Base-by-base conservation (phyloP, 2,888 invertebrate species). In the Enchytraeus crypticus region DNA sequence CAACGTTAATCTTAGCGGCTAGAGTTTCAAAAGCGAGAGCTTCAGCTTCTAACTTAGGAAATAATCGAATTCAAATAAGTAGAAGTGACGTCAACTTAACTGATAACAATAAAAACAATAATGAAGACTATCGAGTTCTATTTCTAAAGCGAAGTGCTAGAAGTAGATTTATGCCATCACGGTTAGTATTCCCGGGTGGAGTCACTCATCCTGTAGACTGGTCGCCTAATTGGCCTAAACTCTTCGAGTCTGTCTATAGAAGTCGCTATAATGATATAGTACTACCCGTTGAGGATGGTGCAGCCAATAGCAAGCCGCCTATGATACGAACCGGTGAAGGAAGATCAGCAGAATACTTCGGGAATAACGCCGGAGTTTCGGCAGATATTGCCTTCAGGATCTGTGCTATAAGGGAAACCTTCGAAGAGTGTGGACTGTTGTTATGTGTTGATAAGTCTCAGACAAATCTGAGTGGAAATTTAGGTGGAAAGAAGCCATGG, bases 161-260 rank as follows among this genome's bases (percentile, higher is more conserved):
- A 65, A 86, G 87, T 57, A 84, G 85, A 2, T 86, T 85, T 77
- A 85, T 89, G 83, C 87, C 90, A n/a, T 87, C 86, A 73, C 82
- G 85, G 65, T 85, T 86, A 73, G 92, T 91, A 47, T 93, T 92
- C 80, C 92, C 93, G 38, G 93, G 93, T n/a, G 93, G 92, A 59
- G 83, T 84, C 57, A 80, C 84, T 55, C 30, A 34, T n/a, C 45
- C 51, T 14, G 59, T 43, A 1, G 64, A 64, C 45, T 49, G 49
- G 29, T 38, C 53, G 4, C 26, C 34, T 32, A 21, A 21, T 5
- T 63, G 63, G 63, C n/a, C n/a, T 8, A 27, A 26, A 3, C 33
- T 57, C 14, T 63, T 54, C 30, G 18, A 46, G n/a, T 47, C 32
- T 3, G 45, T 53, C 27, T 18, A 11, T 38, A 18, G 38, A 8